Conservation (phyloP, 2,113 vertebrate genomes). For the Rhegmatorhina hoffmannsi region DNA sequence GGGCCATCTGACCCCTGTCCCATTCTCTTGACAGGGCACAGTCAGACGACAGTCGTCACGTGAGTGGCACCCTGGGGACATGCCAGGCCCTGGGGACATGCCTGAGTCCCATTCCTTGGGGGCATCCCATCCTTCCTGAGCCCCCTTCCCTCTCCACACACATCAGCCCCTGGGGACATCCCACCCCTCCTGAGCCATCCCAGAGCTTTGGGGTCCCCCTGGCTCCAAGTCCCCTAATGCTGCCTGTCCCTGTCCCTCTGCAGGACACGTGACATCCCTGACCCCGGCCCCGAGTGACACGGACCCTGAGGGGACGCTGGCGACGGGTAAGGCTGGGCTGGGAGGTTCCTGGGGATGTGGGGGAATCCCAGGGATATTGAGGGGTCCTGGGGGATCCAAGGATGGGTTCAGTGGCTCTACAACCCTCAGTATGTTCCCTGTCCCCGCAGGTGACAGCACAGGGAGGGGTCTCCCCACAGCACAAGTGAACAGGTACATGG, state of each 20-base stretch:
- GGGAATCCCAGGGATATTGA: neutral
- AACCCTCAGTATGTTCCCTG: neutral
- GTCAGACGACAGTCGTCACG: conserved; percentile 78
- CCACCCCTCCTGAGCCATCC: neutral
- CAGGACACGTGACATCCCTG: conserved; percentile 22
- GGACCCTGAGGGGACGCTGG: neutral
- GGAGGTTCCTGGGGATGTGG: neutral
- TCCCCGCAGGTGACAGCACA: neutral
- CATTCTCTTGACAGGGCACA: conserved; percentile 73
- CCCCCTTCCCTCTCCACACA: neutral
- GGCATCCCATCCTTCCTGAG: neutral
- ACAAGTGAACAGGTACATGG: neutral
- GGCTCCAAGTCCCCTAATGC: fast-evolving
- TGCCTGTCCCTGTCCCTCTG: neutral
- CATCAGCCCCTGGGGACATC: neutral
- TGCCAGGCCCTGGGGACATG: neutral
- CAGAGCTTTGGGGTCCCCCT: neutral
- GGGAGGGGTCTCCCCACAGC: neutral
- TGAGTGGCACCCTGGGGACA: neutral
- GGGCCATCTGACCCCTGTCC: neutral
- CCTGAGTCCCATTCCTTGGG: neutral
- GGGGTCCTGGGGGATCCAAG: neutral
- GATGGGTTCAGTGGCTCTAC: neutral
- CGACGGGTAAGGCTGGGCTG: neutral
- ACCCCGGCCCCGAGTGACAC: neutral